Evolutionary conservation across 2,888 invertebrate genomes (phyloP).

Genomic region (Eurytoma californica): DNA sequence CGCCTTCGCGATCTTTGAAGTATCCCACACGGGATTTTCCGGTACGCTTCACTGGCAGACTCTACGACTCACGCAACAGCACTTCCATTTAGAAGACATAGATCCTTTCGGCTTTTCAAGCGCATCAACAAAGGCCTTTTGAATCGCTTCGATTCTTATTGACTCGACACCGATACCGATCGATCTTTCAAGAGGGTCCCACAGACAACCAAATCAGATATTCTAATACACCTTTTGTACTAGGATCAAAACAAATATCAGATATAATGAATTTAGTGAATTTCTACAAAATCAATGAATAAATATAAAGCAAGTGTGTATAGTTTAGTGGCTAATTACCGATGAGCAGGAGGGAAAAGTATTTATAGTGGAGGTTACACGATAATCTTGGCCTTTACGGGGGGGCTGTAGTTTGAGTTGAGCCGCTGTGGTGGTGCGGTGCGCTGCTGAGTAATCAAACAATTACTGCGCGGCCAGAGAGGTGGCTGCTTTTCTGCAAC

Average conservation of each 20-base stretch:
- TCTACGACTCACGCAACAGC: slow-evolving; percentile 47
- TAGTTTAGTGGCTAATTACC: slow-evolving; percentile 63
- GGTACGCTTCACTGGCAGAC: slow-evolving; percentile 26
- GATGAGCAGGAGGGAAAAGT: slow-evolving; percentile 56
- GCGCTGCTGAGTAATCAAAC: slow-evolving; percentile 75
- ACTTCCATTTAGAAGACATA: slow-evolving; percentile 46
- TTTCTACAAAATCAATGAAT: too few relatives aligned
- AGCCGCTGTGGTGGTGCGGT: slow-evolving; percentile 66
- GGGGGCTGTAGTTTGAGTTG: slow-evolving; percentile 71
- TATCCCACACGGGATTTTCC: slow-evolving; percentile 47
- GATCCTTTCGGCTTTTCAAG: slow-evolving; percentile 7
- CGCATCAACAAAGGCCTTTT: slow-evolving; percentile 38
- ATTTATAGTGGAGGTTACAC: slow-evolving; percentile 55
- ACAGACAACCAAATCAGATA: neutral
- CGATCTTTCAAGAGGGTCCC: slow-evolving; percentile 12
- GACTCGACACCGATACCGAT: slow-evolving; percentile 50
- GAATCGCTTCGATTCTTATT: slow-evolving; percentile 6
- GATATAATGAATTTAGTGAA: neutral
- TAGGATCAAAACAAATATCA: slow-evolving; percentile 14
- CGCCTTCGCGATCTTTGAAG: slow-evolving; percentile 67
- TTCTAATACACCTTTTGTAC: neutral
- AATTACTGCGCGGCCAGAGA: slow-evolving; percentile 65
- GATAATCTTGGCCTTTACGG: slow-evolving; percentile 65
- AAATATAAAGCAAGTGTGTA: too few relatives aligned
- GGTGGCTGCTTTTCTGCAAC: neutral